phyloP scores from a whole-genome alignment of 2,888 invertebrate genomes.

The Acanthosepion esculentum region DNA sequence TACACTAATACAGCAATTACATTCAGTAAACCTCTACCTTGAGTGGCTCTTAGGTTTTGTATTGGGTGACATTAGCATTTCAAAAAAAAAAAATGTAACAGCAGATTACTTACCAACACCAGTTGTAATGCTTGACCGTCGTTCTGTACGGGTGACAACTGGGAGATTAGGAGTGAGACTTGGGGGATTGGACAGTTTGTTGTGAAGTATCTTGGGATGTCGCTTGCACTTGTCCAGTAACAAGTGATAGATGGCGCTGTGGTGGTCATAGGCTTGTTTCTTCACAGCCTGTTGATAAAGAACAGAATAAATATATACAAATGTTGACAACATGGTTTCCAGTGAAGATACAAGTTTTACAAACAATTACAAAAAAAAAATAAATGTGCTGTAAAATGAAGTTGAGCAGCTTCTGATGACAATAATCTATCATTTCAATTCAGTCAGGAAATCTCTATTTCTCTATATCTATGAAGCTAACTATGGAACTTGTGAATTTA shows the following conservation, averaged over 20 bases:
- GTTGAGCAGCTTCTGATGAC: not conserved
- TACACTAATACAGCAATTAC: too few relatives aligned
- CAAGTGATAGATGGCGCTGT: slow-evolving; percentile 94
- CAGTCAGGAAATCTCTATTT: not conserved
- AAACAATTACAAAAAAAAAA: not conserved
- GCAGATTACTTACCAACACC: slow-evolving; percentile 72
- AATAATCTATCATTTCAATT: not conserved
- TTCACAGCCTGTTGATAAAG: slow-evolving; percentile 82
- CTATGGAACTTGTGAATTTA: slow-evolving; percentile 16
- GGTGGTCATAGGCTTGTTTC: slow-evolving; percentile 90
- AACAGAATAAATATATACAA: not conserved
- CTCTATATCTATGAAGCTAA: not conserved
- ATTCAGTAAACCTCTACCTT: too few relatives aligned
- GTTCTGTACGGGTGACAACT: slow-evolving; percentile 73
- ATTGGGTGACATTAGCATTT: too few relatives aligned
- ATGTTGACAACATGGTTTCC: not conserved
- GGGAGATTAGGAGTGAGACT: slow-evolving; percentile 63
- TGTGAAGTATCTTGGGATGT: slow-evolving; percentile 69
- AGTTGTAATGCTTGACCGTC: slow-evolving; percentile 77
- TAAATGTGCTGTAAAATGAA: not conserved
- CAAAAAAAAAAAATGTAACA: slow-evolving; percentile 44
- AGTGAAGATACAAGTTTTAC: not conserved
- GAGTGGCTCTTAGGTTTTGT: too few relatives aligned
- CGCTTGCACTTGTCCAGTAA: slow-evolving; percentile 81
- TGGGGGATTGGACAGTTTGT: slow-evolving; percentile 55